Percentiles rank a stretch among this genome's conserved stretches.
These are phyloP conservation scores for Epicauta chinensis DNA, from an alignment of 1,140 invertebrate genomes.

Conservation along the genomic window DNA sequence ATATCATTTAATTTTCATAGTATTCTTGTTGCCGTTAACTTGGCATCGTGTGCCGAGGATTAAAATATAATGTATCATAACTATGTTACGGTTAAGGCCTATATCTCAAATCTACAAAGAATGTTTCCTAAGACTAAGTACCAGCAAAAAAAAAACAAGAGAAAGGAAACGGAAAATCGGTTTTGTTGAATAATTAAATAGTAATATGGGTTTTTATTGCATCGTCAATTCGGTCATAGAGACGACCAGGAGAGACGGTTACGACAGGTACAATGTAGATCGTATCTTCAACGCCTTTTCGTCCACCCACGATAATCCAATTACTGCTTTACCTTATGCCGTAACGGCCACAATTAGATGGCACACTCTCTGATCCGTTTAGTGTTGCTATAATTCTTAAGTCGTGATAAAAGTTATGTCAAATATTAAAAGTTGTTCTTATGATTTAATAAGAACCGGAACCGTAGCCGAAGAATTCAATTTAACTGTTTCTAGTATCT, in stretches of 20 bases:
- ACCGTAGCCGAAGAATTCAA: conserved; percentile 14
- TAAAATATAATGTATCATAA: conserved; percentile 37
- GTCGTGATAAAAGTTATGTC: conserved; percentile 21
- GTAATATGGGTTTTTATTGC: too few relatives aligned
- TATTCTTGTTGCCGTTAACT: conserved; percentile 21
- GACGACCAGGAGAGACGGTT: too few relatives aligned
- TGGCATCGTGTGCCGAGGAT: conserved; percentile 22
- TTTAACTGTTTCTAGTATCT: conserved; percentile 20
- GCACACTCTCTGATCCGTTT: conserved; percentile 16
- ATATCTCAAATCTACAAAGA: conserved; percentile 23
- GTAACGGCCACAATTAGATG: conserved; percentile 7
- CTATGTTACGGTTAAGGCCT: conserved; percentile 28
- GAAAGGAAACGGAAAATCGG: not conserved
- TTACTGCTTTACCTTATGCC: not conserved
- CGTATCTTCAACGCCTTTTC: too few relatives aligned
- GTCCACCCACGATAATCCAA: not conserved
- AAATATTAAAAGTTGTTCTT: conserved; percentile 26
- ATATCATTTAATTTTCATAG: conserved; percentile 43
- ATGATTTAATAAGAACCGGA: conserved; percentile 28
- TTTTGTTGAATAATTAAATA: not conserved
- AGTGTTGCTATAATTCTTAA: conserved; percentile 11
- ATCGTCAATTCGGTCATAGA: too few relatives aligned
- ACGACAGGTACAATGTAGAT: too few relatives aligned
- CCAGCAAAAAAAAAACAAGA: too few relatives aligned
- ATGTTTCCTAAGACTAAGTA: too few relatives aligned